Evolutionary conservation across 1,140 invertebrate genomes (phyloP).

Genomic region (Drosophila lini): DNA sequence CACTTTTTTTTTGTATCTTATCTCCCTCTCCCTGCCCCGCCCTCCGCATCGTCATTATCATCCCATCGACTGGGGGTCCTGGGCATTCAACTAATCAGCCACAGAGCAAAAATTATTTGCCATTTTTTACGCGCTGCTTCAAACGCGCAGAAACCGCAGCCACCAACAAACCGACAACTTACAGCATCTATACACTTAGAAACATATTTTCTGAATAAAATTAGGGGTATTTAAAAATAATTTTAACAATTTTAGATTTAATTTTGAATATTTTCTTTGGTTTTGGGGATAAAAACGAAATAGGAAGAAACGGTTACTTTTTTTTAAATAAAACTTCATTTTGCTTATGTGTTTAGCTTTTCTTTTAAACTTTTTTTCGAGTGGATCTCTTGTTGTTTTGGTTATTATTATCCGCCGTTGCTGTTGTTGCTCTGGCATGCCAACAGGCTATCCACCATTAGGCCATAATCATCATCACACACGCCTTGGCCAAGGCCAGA

Average conservation of each 20-base stretch:
- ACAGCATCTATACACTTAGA: conserved; percentile 10
- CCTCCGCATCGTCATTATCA: conserved; percentile 31
- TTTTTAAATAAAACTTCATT: neutral
- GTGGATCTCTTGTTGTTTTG: conserved; percentile 40
- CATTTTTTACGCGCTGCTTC: conserved; percentile 82
- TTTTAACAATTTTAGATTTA: too few species aligned
- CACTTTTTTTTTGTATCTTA: conserved; percentile 20
- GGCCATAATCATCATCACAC: conserved; percentile 82
- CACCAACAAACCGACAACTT: conserved; percentile 51
- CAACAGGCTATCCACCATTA: conserved; percentile 79
- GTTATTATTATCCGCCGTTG: conserved; percentile 50
- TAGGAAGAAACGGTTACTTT: neutral
- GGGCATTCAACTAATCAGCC: conserved; percentile 79
- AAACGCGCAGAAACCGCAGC: conserved; percentile 67
- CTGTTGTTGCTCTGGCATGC: conserved; percentile 63
- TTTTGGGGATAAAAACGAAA: too few species aligned
- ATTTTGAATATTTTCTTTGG: neutral
- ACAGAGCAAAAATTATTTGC: conserved; percentile 81
- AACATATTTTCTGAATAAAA: neutral
- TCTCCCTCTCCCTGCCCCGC: conserved; percentile 6
- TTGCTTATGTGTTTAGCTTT: neutral
- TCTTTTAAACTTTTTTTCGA: neutral
- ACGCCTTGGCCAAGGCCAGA: conserved; percentile 72
- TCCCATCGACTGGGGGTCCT: conserved; percentile 40
- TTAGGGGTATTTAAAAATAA: too few species aligned